phyloP scores from a whole-genome alignment of 2,113 vertebrate genomes.

The Loxodonta africana region DNA sequence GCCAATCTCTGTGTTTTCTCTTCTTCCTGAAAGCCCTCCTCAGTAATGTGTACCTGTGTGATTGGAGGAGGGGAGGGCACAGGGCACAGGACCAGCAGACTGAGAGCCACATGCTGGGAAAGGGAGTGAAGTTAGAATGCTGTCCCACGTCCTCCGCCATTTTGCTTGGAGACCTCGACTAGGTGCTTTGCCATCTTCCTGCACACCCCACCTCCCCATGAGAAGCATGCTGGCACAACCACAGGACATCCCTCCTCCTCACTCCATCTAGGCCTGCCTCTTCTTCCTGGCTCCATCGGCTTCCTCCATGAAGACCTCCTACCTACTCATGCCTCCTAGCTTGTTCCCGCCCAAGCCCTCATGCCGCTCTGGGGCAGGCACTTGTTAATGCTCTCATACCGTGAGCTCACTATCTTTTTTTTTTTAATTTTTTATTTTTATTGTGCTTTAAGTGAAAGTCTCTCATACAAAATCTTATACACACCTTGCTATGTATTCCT shows the following conservation, averaged over 20 bases:
- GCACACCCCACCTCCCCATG: background rate
- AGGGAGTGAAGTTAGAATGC: background rate
- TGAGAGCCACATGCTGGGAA: background rate
- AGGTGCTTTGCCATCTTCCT: too few species aligned
- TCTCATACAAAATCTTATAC: too few species aligned
- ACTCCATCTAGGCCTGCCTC: background rate
- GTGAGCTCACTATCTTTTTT: background rate
- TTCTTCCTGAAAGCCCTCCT: background rate
- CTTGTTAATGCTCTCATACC: rapidly evolving
- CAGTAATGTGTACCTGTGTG: background rate
- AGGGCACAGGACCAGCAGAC: background rate
- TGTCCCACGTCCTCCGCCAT: background rate
- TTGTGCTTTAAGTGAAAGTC: too few species aligned
- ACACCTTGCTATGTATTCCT: too few species aligned
- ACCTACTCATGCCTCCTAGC: background rate
- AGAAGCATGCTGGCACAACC: rapidly evolving
- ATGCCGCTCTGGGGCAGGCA: background rate
- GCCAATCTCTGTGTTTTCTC: background rate
- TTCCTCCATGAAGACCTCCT: background rate
- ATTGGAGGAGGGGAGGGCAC: background rate
- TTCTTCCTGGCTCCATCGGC: background rate
- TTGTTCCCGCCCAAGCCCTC: too few species aligned
- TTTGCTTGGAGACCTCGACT: background rate
- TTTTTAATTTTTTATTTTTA: too few species aligned
- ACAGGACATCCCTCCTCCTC: background rate